phyloP scores from a whole-genome alignment of 92 coral and sea anemone genomes.

The Hydrozoanthus gracilis region DNA sequence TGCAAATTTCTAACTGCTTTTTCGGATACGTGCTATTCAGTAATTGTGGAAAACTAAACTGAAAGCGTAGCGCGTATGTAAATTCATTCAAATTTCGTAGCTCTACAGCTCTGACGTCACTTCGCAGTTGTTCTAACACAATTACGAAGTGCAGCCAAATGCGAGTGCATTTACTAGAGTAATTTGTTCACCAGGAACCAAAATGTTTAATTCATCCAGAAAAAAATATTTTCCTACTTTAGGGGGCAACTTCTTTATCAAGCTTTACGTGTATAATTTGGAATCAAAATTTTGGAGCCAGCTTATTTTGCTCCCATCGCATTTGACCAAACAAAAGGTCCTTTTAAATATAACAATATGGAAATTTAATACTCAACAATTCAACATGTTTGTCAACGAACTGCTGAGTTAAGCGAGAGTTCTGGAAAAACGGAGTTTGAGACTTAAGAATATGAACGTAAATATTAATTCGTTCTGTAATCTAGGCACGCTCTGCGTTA shows the following conservation, averaged over 20 bases:
- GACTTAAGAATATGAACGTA: neutral
- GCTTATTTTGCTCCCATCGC: neutral
- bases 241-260: neutral
- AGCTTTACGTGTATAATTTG: neutral
- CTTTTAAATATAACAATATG: constrained; percentile 41
- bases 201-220: neutral
- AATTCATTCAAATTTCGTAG: constrained; percentile 25
- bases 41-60: neutral
- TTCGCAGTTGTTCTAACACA: constrained; percentile 14
- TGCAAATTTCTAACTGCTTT: constrained; percentile 40
- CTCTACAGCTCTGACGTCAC: constrained; percentile 35
- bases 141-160: neutral
- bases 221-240: neutral
- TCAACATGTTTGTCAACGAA: constrained; percentile 14
- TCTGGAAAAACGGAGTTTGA: neutral
- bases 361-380: constrained; percentile 38
- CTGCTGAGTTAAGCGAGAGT: neutral
- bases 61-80: constrained; percentile 31
- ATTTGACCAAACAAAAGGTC: constrained; percentile 28
- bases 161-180: neutral
- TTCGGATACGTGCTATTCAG: constrained; percentile 21
- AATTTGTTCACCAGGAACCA: constrained; percentile 37
- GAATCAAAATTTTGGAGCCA: constrained; percentile 9
- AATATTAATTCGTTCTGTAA: neutral
- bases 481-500: neutral